Conservation (phyloP, 2,113 vertebrate genomes). For the Ancistrus triradiatus region DNA sequence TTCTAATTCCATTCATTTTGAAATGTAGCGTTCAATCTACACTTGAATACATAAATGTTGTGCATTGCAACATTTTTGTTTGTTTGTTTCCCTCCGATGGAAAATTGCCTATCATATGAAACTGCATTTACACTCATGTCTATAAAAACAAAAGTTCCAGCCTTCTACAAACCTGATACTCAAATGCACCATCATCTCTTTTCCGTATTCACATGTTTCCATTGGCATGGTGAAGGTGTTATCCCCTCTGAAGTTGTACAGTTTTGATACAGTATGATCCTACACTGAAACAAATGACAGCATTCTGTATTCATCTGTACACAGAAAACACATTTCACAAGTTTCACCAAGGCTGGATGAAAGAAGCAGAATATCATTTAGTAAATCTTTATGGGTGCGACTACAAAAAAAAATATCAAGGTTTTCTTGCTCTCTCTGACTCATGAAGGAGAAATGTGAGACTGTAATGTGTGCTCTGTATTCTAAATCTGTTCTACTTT, state of each 20-base stretch:
- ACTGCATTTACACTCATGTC: too few species aligned
- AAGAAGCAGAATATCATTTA: neutral
- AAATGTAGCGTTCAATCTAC: too few species aligned
- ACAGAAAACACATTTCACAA: neutral
- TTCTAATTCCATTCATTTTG: too few species aligned
- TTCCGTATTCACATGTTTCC: neutral
- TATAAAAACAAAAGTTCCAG: too few species aligned
- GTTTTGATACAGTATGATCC: neutral
- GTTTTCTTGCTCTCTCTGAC: neutral
- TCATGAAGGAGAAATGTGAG: slow-evolving; percentile 14
- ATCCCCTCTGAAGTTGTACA: neutral
- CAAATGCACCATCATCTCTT: too few species aligned
- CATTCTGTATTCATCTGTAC: neutral
- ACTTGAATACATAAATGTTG: too few species aligned
- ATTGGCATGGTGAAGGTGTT: neutral
- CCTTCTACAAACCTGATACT: too few species aligned
- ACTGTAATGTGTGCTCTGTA: slow-evolving; percentile 36
- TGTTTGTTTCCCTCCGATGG: too few species aligned
- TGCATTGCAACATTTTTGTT: too few species aligned
- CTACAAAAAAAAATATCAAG: neutral
- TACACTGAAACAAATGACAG: neutral
- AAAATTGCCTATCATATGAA: too few species aligned
- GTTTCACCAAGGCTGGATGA: neutral
- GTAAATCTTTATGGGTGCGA: neutral
- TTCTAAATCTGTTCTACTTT: slow-evolving; percentile 47